phyloP scores from a whole-genome alignment of 2,113 vertebrate genomes.

The Cyanoderma ruficeps region DNA sequence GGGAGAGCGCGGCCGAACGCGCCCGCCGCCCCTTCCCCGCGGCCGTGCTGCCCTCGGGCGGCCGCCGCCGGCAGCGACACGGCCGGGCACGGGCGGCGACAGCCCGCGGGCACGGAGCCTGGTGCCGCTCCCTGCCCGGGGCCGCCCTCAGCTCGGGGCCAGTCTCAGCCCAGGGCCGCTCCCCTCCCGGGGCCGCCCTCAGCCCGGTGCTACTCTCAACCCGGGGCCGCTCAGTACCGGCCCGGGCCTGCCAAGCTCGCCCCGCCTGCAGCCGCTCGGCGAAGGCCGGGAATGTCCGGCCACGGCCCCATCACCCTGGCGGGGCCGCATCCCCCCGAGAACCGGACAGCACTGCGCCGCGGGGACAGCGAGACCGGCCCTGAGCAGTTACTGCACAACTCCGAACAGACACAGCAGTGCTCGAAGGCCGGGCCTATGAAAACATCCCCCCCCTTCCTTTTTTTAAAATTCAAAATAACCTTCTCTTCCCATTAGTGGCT shows the following conservation, averaged over 20 bases:
- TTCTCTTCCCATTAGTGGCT: neutral
- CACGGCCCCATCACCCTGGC: accelerated
- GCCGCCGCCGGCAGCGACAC: neutral
- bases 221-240: neutral
- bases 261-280: neutral
- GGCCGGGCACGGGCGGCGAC: neutral
- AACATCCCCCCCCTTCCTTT: neutral
- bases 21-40: neutral
- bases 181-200: no score
- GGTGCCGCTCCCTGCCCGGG: no score
- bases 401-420: neutral
- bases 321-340: neutral
- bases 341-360: no score
- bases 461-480: neutral
- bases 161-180: no score
- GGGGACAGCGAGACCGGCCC: neutral
- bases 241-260: neutral
- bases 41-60: constrained; percentile 33
- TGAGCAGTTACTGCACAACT: accelerated
- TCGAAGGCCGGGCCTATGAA: neutral
- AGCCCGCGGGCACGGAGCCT: no score
- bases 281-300: neutral
- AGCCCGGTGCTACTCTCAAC: accelerated
- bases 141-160: no score
- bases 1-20: neutral